Evolutionary conservation across 1,140 invertebrate species (phyloP).

Genomic region (Leptopilina clavipes): DNA sequence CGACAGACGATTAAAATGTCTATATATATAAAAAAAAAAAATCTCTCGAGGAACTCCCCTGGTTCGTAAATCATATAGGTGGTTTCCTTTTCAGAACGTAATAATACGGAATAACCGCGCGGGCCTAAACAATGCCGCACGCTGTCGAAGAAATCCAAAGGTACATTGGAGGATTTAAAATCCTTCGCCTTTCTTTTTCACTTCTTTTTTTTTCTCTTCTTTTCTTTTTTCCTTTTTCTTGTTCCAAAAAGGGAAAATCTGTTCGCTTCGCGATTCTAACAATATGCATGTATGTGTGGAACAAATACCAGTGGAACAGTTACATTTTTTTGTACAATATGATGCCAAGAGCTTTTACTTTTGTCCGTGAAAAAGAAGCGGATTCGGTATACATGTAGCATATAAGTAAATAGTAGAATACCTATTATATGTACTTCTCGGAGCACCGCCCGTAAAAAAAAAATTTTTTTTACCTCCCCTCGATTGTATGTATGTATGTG

Average conservation of each 20-base stretch:
- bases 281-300: neutral
- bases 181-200: slow-evolving; percentile 1
- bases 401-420: slow-evolving; percentile 19
- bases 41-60: slow-evolving; percentile 10
- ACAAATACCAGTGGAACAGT: neutral
- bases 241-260: slow-evolving; percentile 1
- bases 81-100: slow-evolving; percentile 28
- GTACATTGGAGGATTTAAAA: slow-evolving; percentile 6
- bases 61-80: slow-evolving; percentile 32
- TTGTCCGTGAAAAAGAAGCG: neutral
- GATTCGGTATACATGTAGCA: neutral
- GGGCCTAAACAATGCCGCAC: slow-evolving; percentile 22
- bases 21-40: neutral
- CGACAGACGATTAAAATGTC: slow-evolving; percentile 28
- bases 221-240: too few relatives aligned
- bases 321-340: neutral
- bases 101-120: slow-evolving; percentile 24
- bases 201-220: too few relatives aligned
- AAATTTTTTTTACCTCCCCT: neutral
- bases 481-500: neutral
- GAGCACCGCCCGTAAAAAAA: slow-evolving; percentile 5
- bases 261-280: neutral
- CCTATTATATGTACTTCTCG: neutral
- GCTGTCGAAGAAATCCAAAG: slow-evolving; percentile 19
- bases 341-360: neutral